Base-by-base conservation (phyloP, 2,113 vertebrate genomes). In the Lepidothrix coronata region DNA sequence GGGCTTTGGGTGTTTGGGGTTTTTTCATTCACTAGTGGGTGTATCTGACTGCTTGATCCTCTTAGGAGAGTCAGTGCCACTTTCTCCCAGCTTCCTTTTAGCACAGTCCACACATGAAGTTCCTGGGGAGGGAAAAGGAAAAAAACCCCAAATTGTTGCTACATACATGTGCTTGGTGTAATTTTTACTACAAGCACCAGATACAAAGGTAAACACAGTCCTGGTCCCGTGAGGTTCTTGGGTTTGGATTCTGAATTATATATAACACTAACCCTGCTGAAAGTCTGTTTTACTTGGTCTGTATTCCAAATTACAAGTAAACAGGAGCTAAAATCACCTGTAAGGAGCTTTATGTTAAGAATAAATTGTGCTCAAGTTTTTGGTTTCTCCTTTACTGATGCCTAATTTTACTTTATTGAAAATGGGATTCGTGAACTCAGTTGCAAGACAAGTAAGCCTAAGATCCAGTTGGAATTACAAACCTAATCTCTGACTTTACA, bases 41-140 rank as follows among this genome's bases (percentile, higher is more conserved):
- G 3, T 71, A 73, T 95, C 95, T 14, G 92, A 55, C 8, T 63
- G 81, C n/a, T 96, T 86, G 52, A 48, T 81, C 58, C 54, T 96
- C 33, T 97, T 98, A 1, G 92, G 72, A 16, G 46, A 85, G 35
- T 94, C 73, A 1, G 28, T 39, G 43, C 84, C 25, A 1, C 92
- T 94, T 70, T 96, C 97, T 77, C 89, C 96, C 31, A 96, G 37
- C 62, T 97, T 97, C 87, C 97, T 96, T 96, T 98, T 98, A 12
- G 98, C 97, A 68, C 98, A 97, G 78, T 97, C 97, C 78, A 95
- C 88, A 41, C 97, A 97, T 0, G 96, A 95, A 8, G 77, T 90
- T 72, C 97, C 97, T 98, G 73, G 28, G 59, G 68, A 58, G 46
- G 9, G 25, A 77, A 41, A 67, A 43, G 11, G 6, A 15, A 31